Evolutionary conservation across 2,113 vertebrate species (phyloP), one percentile per base, ranked within the genome.

Genomic region (Colaptes auratus): DNA sequence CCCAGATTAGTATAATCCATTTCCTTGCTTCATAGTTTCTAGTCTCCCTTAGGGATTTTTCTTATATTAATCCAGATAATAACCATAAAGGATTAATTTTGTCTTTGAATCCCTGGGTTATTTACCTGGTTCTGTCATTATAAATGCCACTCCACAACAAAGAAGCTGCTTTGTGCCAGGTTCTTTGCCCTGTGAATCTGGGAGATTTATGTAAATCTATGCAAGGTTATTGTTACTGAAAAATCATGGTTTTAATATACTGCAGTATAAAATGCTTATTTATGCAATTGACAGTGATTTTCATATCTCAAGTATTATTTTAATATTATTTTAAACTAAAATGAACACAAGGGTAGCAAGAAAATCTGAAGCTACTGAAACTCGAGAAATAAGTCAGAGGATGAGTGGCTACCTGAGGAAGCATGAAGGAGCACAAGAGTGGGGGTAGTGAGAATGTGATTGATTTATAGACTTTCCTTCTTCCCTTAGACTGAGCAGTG

Each of bases 381-480:
- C 46, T 83, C 60, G n/a, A 70, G n/a, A 89, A 76, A 4, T 53
- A 44, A 84, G 17, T 66, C 56, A 59, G 50, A 78, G n/a, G 15
- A 85, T 69, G 25, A 88, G 73, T 1, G 0, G 23, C 28, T 65
- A 12, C 67, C 52, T 77, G 74, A 89, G 63, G 66, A 53, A 70
- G 46, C 28, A 71, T 82, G 60, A 35, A 65, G 64, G 33, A 24
- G 16, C 67, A 30, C 31, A 79, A 86, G 56, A 92, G 46, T 0
- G 0, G 24, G 23, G 46, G 35, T 89, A 27, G 46, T 79, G 53
- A 59, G 74, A 36, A 52, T 63, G 36, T 42, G 61, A 89, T 70
- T 82, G 87, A 92, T 93, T 94, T 90, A 86, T 76, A 72, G 89
- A 73, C 71, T 85, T 95, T 74, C 1, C 3, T 65, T 90, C 60